A percentile compares a stretch with the other conserved stretches of the same genome.
These are phyloP conservation scores for Mechanitis messenoides DNA, from an alignment of 2,888 invertebrate genomes.

Conservation along the genomic window DNA sequence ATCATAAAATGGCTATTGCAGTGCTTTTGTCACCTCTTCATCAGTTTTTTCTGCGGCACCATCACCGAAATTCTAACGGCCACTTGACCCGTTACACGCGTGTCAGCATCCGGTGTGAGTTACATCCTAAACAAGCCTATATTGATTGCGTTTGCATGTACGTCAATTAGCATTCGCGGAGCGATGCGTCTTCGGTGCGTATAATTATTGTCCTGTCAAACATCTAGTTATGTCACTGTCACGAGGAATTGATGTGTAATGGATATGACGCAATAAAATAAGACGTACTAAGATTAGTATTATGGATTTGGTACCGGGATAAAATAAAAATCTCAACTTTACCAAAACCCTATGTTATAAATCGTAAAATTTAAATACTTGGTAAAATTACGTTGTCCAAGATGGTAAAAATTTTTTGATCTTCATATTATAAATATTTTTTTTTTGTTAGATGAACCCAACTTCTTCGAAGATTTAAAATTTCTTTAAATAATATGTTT, in stretches of 20 bases:
- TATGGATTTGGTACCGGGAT: slow-evolving; percentile 16
- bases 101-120: slow-evolving; percentile 42
- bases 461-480: no score
- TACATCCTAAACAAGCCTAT: slow-evolving; percentile 62
- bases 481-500: no score
- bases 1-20: no score
- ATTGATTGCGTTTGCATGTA: slow-evolving; percentile 76
- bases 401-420: no score
- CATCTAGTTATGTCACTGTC: slow-evolving; percentile 55
- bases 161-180: slow-evolving; percentile 70
- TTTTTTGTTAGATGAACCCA: no score
- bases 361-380: no score
- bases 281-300: slow-evolving; percentile 19
- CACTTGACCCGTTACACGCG: slow-evolving; percentile 23
- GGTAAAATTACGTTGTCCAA: no score
- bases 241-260: slow-evolving; percentile 47
- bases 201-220: slow-evolving; percentile 69
- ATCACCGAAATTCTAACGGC: slow-evolving; percentile 5
- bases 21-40: no score
- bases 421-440: no score
- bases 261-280: slow-evolving; percentile 29
- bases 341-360: no score
- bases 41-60: slow-evolving; percentile 2
- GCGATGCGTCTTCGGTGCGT: slow-evolving; percentile 65
- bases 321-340: slow-evolving; percentile 6